Conservation (phyloP, 2,797 vertebrate species). For the Gallinago nigripennis region DNA sequence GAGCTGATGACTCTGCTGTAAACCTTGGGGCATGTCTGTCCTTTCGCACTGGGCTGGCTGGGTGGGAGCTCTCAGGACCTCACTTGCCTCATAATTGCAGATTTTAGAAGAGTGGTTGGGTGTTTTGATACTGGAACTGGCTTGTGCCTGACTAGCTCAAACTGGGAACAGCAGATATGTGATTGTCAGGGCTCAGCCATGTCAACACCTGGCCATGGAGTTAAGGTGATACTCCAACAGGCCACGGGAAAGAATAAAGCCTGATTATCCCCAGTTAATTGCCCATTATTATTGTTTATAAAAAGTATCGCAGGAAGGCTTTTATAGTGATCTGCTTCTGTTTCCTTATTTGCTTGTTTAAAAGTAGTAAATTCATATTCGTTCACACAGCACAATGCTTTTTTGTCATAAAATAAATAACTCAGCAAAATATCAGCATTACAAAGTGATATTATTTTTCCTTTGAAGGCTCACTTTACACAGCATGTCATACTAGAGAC, state of each 20-base stretch:
- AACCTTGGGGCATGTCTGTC: background rate
- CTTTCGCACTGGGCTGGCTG: background rate
- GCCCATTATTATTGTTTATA: background rate
- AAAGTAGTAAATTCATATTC: slow-evolving; percentile 2
- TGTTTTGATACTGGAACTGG: background rate
- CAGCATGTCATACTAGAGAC: slow-evolving; percentile 10
- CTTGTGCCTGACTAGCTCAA: background rate
- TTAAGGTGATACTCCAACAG: background rate
- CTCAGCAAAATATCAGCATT: slow-evolving; percentile 61
- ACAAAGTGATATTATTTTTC: slow-evolving; percentile 48
- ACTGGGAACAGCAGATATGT: background rate
- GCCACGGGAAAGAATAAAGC: background rate
- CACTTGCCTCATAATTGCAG: background rate
- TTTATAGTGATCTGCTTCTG: background rate
- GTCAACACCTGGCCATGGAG: background rate
- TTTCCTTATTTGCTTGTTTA: slow-evolving; percentile 45
- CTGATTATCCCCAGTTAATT: background rate
- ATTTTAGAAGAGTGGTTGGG: background rate
- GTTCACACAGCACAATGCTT: slow-evolving; percentile 23
- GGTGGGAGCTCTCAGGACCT: background rate
- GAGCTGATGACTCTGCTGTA: background rate
- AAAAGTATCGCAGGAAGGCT: background rate
- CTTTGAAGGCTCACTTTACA: slow-evolving; percentile 55
- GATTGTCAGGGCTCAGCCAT: background rate
- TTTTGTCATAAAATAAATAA: slow-evolving; percentile 53